phyloP scores from a whole-genome alignment of 2,113 vertebrate species.

The Phrynosoma blainvillii region DNA sequence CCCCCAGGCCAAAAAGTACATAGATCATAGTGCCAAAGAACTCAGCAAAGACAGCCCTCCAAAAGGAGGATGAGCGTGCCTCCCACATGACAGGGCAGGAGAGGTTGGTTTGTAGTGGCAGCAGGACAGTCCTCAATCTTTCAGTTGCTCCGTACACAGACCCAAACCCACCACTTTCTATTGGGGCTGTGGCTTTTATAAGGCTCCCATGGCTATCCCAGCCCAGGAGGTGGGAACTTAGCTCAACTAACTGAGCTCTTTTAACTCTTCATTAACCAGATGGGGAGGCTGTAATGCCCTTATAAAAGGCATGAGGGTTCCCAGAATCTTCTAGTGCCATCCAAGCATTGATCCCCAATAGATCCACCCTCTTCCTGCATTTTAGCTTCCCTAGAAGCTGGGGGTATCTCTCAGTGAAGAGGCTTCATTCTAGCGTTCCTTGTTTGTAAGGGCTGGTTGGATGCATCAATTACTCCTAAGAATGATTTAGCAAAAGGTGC shows the following conservation, averaged over 20 bases:
- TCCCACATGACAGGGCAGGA: slow-evolving; percentile 88
- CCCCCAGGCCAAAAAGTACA: slow-evolving; percentile 90
- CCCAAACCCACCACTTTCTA: slow-evolving; percentile 33
- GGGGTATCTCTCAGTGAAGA: background rate
- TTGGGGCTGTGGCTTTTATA: slow-evolving; percentile 70
- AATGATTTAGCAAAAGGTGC: background rate
- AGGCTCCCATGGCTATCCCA: slow-evolving; percentile 45
- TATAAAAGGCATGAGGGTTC: slow-evolving; percentile 21
- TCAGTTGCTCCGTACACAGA: slow-evolving; percentile 32
- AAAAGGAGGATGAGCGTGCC: slow-evolving; percentile 91
- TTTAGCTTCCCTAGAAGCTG: background rate
- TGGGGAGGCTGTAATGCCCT: background rate
- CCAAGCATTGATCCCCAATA: background rate
- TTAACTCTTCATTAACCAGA: slow-evolving; percentile 69
- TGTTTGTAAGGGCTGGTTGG: background rate
- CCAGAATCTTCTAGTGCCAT: background rate
- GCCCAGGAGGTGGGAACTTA: slow-evolving; percentile 61
- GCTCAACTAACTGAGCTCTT: slow-evolving; percentile 37
- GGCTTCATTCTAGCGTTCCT: slow-evolving; percentile 7
- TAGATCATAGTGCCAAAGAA: slow-evolving; percentile 95
- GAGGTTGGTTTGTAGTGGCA: slow-evolving; percentile 23
- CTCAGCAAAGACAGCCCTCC: slow-evolving; percentile 93
- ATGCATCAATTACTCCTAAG: background rate
- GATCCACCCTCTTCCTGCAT: background rate
- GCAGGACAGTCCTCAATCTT: slow-evolving; percentile 35